Evolutionary conservation across 2,113 vertebrate species (phyloP).

Genomic region (Mesoclemmys tuberculata): DNA sequence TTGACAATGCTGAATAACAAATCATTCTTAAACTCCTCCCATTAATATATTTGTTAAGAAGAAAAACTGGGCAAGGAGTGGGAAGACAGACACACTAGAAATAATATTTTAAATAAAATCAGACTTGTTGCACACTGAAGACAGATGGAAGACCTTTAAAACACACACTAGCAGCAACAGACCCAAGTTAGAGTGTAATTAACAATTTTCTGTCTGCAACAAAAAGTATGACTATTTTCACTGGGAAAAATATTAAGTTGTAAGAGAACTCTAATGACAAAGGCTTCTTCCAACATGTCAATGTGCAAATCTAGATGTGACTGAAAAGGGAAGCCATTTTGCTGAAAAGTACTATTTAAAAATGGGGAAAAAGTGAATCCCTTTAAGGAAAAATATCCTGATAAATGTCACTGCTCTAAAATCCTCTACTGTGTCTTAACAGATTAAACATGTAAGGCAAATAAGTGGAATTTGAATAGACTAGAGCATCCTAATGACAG

Average conservation of each 20-base stretch:
- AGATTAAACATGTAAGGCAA: constrained; percentile 27
- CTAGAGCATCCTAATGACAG: constrained; percentile 5
- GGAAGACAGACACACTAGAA: not conserved
- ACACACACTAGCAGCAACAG: not conserved
- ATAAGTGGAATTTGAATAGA: constrained; percentile 51
- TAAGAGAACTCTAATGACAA: not conserved
- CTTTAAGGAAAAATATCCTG: not conserved
- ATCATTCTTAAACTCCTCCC: not conserved
- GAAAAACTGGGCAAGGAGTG: fast-evolving
- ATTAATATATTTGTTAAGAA: not conserved
- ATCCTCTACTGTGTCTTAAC: not conserved
- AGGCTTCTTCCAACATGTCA: not conserved
- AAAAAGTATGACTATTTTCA: not conserved
- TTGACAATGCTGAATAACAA: fast-evolving
- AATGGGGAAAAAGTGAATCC: not conserved
- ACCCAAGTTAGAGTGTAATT: not conserved
- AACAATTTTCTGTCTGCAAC: not conserved
- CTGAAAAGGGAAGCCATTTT: fast-evolving
- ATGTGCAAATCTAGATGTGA: not conserved
- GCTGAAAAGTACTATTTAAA: not conserved
- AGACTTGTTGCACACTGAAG: not conserved
- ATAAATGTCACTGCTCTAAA: not conserved
- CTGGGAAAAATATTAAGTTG: not conserved
- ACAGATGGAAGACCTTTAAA: not conserved
- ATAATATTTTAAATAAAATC: not conserved